These are phyloP conservation scores for Dendrocincla fuliginosa DNA, from an alignment of 2,797 vertebrate species.

Conservation along the genomic window DNA sequence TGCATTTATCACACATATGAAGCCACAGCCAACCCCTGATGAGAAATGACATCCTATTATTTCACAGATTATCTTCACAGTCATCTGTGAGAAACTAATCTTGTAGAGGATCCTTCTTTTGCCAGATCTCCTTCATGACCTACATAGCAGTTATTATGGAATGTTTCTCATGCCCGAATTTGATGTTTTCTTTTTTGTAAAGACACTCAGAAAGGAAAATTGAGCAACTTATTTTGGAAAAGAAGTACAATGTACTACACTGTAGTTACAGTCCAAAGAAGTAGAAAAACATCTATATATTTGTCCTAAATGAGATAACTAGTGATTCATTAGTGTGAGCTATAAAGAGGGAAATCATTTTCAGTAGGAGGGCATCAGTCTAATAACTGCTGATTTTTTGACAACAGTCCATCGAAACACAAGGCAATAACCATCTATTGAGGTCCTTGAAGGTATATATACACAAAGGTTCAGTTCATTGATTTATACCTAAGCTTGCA, in stretches of 20 bases:
- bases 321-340: not conserved
- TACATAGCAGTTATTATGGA: not conserved
- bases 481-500: not conserved
- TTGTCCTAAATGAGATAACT: not conserved
- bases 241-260: not conserved
- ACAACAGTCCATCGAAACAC: not conserved
- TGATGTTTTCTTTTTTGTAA: accelerated
- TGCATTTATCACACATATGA: not conserved
- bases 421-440: not conserved
- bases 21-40: not conserved
- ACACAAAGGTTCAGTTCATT: not conserved
- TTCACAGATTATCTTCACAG: not conserved
- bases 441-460: not conserved
- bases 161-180: not conserved
- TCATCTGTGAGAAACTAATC: not conserved
- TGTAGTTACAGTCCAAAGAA: not conserved
- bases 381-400: not conserved
- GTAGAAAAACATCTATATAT: not conserved
- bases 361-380: not conserved
- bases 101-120: not conserved
- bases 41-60: not conserved
- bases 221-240: not conserved
- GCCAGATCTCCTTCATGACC: not conserved
- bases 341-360: not conserved
- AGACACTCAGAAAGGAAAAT: not conserved